Evolutionary conservation across 2,888 invertebrate species (phyloP).

Genomic region (Scaptomyza tumidula): DNA sequence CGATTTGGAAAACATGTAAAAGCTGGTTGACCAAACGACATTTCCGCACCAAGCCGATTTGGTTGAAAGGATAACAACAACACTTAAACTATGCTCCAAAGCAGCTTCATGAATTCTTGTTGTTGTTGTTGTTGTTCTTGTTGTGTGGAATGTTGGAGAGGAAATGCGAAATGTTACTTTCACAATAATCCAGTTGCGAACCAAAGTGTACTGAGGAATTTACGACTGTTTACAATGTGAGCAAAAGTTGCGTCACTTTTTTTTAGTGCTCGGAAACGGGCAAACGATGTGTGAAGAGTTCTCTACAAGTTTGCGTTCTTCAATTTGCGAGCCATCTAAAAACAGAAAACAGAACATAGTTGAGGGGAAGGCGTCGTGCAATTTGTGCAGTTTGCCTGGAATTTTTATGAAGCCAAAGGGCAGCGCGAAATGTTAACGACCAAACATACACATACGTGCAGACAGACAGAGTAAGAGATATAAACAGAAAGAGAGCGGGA

Average conservation of each 20-base stretch:
- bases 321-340: background rate
- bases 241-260: slow-evolving; percentile 74
- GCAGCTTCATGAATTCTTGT: slow-evolving; percentile 9
- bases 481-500: background rate
- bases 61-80: background rate
- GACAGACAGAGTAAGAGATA: slow-evolving; percentile 4
- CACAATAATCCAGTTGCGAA: slow-evolving; percentile 62
- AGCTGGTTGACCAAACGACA: slow-evolving; percentile 6
- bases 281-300: slow-evolving; percentile 71
- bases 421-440: slow-evolving; percentile 53
- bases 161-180: slow-evolving; percentile 32
- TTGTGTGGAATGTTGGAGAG: slow-evolving; percentile 16
- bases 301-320: slow-evolving; percentile 3
- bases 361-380: slow-evolving; percentile 37
- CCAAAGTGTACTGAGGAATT: slow-evolving; percentile 31
- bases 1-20: slow-evolving; percentile 13
- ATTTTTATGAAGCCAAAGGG: slow-evolving; percentile 77
- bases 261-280: slow-evolving; percentile 46
- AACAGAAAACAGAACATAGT: background rate
- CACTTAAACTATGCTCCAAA: background rate
- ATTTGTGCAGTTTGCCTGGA: slow-evolving; percentile 72
- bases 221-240: slow-evolving; percentile 77
- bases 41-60: slow-evolving; percentile 1
- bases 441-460: slow-evolving; percentile 44
- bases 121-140: background rate